Conservation (phyloP, 2,888 invertebrate species). For the Heteromyza rotundicornis region DNA sequence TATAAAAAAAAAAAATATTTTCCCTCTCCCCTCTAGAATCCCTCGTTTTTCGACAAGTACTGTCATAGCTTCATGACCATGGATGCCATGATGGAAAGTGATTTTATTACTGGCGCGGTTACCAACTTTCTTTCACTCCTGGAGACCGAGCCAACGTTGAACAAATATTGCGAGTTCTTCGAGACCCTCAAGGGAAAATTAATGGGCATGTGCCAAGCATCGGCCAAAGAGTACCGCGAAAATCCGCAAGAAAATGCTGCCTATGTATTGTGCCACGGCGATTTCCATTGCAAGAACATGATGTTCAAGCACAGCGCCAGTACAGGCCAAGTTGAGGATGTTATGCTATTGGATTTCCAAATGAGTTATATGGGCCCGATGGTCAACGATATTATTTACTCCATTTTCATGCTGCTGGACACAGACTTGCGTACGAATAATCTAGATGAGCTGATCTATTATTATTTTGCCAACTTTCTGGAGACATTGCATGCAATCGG, state of each 20-base stretch:
- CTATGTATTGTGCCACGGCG: conserved; percentile 48
- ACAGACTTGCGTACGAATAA: conserved; percentile 31
- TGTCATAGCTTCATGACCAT: conserved; percentile 23
- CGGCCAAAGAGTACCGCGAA: conserved; percentile 33
- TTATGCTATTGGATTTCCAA: conserved; percentile 48
- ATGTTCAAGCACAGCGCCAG: conserved; percentile 37
- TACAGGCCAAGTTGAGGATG: conserved; percentile 30
- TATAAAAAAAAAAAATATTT: too few relatives aligned
- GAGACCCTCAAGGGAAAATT: conserved; percentile 28
- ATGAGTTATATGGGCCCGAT: conserved; percentile 39
- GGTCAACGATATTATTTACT: conserved; percentile 38
- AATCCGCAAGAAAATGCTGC: conserved; percentile 27
- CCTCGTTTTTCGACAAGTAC: conserved; percentile 18
- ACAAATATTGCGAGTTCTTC: conserved; percentile 36
- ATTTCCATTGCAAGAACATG: conserved; percentile 45
- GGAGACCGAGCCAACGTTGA: conserved; percentile 26
- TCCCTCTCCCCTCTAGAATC: too few relatives aligned
- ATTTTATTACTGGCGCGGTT: conserved; percentile 29
- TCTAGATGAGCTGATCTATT: conserved; percentile 37
- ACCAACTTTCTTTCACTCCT: conserved; percentile 32
- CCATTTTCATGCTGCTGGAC: conserved; percentile 40
- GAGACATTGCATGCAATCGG: conserved; percentile 37
- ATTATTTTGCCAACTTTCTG: conserved; percentile 39
- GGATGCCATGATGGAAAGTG: conserved; percentile 18
- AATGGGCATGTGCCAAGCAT: conserved; percentile 13